Conservation (phyloP, 2,888 invertebrate species). For the Tetranychus truncatus region DNA sequence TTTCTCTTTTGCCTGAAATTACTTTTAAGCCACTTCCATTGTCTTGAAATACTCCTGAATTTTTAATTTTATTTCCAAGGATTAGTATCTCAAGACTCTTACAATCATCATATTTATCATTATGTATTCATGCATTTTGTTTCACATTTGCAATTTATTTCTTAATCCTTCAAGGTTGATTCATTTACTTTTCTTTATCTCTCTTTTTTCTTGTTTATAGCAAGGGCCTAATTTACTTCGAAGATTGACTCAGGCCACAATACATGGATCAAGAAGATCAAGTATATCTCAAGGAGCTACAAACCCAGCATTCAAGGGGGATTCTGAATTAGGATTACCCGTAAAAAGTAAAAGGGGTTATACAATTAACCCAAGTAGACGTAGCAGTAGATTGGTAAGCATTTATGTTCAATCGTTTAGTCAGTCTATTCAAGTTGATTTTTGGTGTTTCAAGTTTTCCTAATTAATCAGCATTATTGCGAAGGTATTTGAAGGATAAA, state of each 20-base stretch:
- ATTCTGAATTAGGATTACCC: not conserved
- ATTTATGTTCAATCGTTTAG: not conserved
- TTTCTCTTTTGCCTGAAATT: not conserved
- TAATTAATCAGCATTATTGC: too few species aligned
- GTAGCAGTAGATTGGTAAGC: not conserved
- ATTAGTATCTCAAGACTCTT: too few species aligned
- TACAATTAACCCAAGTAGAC: not conserved
- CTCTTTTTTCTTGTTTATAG: not conserved
- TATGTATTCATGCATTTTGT: too few species aligned
- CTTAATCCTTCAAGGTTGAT: too few species aligned
- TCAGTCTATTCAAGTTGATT: too few species aligned
- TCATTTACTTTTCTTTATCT: not conserved
- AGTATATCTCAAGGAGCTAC: not conserved
- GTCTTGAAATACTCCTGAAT: too few species aligned
- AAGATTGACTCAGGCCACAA: constrained; percentile 12
- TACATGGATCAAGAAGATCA: constrained; percentile 1
- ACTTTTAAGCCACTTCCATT: not conserved
- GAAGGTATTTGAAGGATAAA: too few species aligned
- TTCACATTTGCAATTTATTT: too few species aligned
- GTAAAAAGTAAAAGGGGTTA: not conserved
- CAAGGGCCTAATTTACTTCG: constrained; percentile 10
- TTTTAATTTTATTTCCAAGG: too few species aligned
- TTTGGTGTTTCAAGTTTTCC: too few species aligned
- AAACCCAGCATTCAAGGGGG: not conserved
- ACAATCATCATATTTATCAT: too few species aligned